A percentile compares a stretch with the other conserved stretches of the same genome.
Evolutionary conservation across 2,888 invertebrate genomes (phyloP).

Genomic region (Heteromyza rotundicornis): DNA sequence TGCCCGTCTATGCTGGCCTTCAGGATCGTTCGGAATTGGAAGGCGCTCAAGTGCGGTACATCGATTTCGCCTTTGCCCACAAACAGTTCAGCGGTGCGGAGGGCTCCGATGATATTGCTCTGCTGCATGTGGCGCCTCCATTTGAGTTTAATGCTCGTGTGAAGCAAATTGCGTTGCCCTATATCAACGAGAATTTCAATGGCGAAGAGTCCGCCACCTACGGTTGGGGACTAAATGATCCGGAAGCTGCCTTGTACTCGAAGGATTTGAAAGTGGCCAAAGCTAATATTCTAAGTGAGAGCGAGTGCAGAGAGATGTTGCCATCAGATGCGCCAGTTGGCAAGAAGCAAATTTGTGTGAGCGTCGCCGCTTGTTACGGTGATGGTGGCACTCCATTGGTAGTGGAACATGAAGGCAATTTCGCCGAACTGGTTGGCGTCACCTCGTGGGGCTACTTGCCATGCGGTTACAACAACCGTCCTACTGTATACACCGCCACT

Average conservation of each 20-base stretch:
- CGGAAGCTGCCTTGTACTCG: slow-evolving; percentile 36
- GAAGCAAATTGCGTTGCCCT: slow-evolving; percentile 58
- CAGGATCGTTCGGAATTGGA: slow-evolving; percentile 38
- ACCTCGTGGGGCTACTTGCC: slow-evolving; percentile 52
- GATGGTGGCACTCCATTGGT: slow-evolving; percentile 52
- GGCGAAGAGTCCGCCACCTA: slow-evolving; percentile 38
- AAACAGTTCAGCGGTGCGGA: slow-evolving; percentile 53
- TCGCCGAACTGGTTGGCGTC: slow-evolving; percentile 43
- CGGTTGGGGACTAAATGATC: slow-evolving; percentile 49
- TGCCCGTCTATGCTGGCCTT: slow-evolving; percentile 47
- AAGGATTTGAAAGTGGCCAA: slow-evolving; percentile 43
- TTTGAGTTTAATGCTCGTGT: slow-evolving; percentile 54
- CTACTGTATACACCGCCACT: slow-evolving; percentile 43
- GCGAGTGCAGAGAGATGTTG: slow-evolving; percentile 33
- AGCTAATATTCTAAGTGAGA: slow-evolving; percentile 36
- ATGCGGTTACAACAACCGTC: slow-evolving; percentile 45
- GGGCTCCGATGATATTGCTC: slow-evolving; percentile 66
- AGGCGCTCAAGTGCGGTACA: slow-evolving; percentile 48
- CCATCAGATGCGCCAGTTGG: slow-evolving; percentile 44
- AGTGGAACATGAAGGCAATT: slow-evolving; percentile 40
- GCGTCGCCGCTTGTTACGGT: slow-evolving; percentile 46
- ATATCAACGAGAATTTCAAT: slow-evolving; percentile 37
- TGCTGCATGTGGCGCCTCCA: slow-evolving; percentile 57
- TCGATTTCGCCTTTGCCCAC: slow-evolving; percentile 55
- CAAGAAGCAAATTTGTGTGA: slow-evolving; percentile 39